Percentiles rank a stretch among this genome's conserved stretches.
Conservation (phyloP, 1,140 invertebrate genomes). For the Caenorhabditis latens region DNA sequence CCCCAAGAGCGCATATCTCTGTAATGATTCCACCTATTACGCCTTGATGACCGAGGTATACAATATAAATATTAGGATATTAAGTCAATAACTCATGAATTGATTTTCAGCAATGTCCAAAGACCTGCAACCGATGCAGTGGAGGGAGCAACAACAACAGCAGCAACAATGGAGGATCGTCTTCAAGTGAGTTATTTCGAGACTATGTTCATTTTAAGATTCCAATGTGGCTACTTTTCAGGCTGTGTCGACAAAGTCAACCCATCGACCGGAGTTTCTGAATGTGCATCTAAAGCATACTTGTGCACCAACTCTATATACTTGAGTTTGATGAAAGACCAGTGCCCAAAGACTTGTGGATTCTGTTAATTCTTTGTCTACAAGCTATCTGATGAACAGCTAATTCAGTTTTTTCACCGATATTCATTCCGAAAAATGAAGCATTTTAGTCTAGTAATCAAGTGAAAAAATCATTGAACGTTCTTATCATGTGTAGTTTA, state of each 20-base stretch:
- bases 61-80: neutral
- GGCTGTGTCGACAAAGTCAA: constrained; percentile 54
- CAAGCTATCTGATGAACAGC: constrained; percentile 41
- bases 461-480: neutral
- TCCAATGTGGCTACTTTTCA: neutral
- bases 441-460: constrained; percentile 6
- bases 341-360: constrained; percentile 54
- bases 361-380: constrained; percentile 15
- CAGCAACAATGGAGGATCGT: constrained; percentile 20
- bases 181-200: neutral
- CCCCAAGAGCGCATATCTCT: constrained; percentile 53
- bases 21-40: constrained; percentile 57
- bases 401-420: neutral
- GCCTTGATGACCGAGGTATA: constrained; percentile 51
- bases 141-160: constrained; percentile 6
- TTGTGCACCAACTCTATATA: constrained; percentile 50
- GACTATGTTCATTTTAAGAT: neutral
- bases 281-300: constrained; percentile 44
- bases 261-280: constrained; percentile 55
- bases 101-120: constrained; percentile 55
- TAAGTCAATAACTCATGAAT: neutral
- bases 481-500: neutral
- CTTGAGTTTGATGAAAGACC: constrained; percentile 34
- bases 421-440: neutral
- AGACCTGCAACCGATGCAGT: constrained; percentile 57